A percentile compares a stretch with the other conserved stretches of the same genome.
Evolutionary conservation across 2,888 invertebrate species (phyloP).

Genomic region (Drosophila seclusa): DNA sequence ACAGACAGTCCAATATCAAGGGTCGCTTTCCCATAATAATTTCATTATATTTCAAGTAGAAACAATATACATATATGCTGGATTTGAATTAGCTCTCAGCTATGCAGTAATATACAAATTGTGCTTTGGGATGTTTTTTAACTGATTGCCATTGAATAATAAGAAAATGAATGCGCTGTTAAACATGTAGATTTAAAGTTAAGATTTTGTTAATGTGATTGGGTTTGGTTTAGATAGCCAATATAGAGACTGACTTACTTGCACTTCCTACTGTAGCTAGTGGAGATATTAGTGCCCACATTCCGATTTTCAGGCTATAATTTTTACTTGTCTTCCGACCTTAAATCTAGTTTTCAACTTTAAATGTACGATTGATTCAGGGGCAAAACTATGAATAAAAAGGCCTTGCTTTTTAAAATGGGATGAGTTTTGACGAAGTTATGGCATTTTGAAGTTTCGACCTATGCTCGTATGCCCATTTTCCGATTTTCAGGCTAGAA

Average conservation of each 20-base stretch:
- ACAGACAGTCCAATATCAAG: background rate
- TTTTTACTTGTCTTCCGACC: no score
- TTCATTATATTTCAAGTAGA: background rate
- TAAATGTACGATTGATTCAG: no score
- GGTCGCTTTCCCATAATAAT: conserved; percentile 1
- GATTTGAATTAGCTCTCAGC: background rate
- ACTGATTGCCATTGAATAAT: background rate
- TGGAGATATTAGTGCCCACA: background rate
- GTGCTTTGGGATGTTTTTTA: background rate
- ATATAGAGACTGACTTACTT: background rate
- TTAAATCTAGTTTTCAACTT: no score
- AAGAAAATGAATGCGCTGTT: background rate
- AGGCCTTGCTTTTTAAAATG: no score
- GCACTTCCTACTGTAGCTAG: no score
- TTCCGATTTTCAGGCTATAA: no score
- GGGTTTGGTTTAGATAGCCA: background rate
- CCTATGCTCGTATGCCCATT: no score
- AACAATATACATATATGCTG: background rate
- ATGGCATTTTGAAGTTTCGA: no score
- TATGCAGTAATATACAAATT: background rate
- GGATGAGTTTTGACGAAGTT: no score
- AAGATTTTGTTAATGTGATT: background rate
- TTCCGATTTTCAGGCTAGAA: no score
- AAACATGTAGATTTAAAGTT: background rate
- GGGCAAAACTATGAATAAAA: no score